phyloP scores from a whole-genome alignment of 2,113 vertebrate genomes.

The Oreochromis niloticus region DNA sequence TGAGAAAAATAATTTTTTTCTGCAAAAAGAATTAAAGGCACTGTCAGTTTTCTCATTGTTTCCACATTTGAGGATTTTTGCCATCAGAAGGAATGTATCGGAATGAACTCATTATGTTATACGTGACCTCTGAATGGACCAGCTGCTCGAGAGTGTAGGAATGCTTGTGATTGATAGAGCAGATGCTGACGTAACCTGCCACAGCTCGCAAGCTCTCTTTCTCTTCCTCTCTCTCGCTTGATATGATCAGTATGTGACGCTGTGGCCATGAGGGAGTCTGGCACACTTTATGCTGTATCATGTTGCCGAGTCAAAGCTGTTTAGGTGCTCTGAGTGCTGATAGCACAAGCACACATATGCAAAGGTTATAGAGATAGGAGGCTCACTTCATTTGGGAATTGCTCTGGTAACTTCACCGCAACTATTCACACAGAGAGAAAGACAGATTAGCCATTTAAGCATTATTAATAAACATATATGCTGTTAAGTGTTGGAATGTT shows the following conservation, averaged over 20 bases:
- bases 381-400: constrained; percentile 29
- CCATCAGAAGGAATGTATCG: background rate
- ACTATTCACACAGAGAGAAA: background rate
- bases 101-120: constrained; percentile 45
- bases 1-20: background rate
- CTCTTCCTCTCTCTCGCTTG: background rate
- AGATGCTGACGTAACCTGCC: constrained; percentile 47
- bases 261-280: constrained; percentile 35
- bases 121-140: constrained; percentile 61
- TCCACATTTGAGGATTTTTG: background rate
- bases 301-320: constrained; percentile 46
- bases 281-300: constrained; percentile 56
- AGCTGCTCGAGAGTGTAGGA: constrained; percentile 51
- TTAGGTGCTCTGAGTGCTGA: constrained; percentile 30
- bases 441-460: background rate
- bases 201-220: constrained; percentile 27
- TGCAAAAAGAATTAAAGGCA: background rate
- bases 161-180: constrained; percentile 63
- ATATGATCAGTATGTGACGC: constrained; percentile 60
- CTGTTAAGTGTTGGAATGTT: background rate
- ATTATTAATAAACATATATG: background rate
- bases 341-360: constrained; percentile 31
- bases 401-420: background rate
- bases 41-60: background rate
- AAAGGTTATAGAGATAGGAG: constrained; percentile 15